Percentiles rank a stretch among this genome's conserved stretches.
Evolutionary conservation across 2,888 invertebrate species (phyloP).

Genomic region (Sericinus montela): DNA sequence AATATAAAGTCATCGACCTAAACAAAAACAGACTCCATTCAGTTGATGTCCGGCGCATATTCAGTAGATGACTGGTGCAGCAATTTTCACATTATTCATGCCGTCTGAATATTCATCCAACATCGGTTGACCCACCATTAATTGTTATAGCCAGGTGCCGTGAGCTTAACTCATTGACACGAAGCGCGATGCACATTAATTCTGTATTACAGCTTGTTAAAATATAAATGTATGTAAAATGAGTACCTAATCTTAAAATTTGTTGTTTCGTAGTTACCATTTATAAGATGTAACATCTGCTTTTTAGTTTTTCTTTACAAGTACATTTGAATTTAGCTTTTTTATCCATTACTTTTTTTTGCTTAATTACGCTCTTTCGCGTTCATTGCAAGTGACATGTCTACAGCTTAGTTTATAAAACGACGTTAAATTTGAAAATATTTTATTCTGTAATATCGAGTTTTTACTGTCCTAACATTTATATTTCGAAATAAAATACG

Average conservation of each 20-base stretch:
- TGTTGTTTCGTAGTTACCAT: background rate
- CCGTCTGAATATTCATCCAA: constrained; percentile 67
- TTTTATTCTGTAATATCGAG: too few species aligned
- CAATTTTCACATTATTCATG: constrained; percentile 67
- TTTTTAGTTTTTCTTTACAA: background rate
- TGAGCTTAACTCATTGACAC: constrained; percentile 36
- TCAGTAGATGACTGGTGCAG: constrained; percentile 51
- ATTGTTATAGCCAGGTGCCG: constrained; percentile 61
- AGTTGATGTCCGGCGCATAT: constrained; percentile 54
- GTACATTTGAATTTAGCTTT: background rate
- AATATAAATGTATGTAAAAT: background rate
- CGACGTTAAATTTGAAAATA: too few species aligned
- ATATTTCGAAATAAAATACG: too few species aligned
- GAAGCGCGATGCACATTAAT: constrained; percentile 16
- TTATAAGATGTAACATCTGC: background rate
- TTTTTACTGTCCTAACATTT: too few species aligned
- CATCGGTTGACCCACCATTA: constrained; percentile 64
- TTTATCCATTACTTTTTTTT: background rate
- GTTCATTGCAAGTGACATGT: too few species aligned
- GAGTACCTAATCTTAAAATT: background rate
- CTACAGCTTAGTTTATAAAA: too few species aligned
- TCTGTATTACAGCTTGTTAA: constrained; percentile 18
- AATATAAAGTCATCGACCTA: constrained; percentile 47
- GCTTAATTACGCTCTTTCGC: background rate
- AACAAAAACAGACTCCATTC: constrained; percentile 43